phyloP scores from a whole-genome alignment of 2,888 invertebrate species.

The Caenorhabditis sinica region DNA sequence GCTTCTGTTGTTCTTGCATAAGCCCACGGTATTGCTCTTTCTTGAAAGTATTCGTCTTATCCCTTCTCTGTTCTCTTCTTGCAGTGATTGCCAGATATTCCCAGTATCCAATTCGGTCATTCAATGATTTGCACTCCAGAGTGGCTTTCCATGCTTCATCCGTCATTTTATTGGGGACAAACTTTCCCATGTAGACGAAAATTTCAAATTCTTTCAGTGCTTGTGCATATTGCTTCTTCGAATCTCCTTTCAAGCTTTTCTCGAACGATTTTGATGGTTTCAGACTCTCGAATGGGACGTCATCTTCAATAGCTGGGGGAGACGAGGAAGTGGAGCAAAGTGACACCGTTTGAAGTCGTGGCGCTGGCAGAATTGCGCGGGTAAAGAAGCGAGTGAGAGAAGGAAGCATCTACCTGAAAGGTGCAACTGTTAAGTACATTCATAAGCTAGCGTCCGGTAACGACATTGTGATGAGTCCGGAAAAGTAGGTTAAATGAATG shows the following conservation, averaged over 20 bases:
- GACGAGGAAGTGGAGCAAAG: constrained; percentile 13
- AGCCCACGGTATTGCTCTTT: constrained; percentile 9
- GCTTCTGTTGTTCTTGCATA: constrained; percentile 42
- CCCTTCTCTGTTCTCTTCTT: constrained; percentile 55
- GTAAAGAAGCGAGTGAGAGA: constrained; percentile 23
- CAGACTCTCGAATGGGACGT: constrained; percentile 40
- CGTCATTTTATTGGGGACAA: constrained; percentile 60
- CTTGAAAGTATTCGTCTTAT: constrained; percentile 5
- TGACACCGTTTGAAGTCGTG: background rate
- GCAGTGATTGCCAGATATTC: constrained; percentile 71
- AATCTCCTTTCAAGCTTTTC: constrained; percentile 16
- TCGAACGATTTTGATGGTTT: constrained; percentile 55
- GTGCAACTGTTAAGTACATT: constrained; percentile 40
- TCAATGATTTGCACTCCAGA: constrained; percentile 19
- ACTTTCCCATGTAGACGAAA: constrained; percentile 74
- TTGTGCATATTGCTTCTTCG: constrained; percentile 37
- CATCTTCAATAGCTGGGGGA: background rate
- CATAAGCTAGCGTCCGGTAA: constrained; percentile 7
- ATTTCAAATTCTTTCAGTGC: constrained; percentile 68
- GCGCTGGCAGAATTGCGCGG: background rate
- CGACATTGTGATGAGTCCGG: constrained; percentile 50
- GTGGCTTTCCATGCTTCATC: constrained; percentile 72
- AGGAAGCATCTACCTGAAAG: constrained; percentile 54
- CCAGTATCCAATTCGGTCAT: constrained; percentile 64
- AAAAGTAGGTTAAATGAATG: constrained; percentile 22